Percentiles rank a stretch among this genome's conserved stretches.
Evolutionary conservation across 2,888 invertebrate species (phyloP).

Genomic region (Eumacrocentrus americanus): DNA sequence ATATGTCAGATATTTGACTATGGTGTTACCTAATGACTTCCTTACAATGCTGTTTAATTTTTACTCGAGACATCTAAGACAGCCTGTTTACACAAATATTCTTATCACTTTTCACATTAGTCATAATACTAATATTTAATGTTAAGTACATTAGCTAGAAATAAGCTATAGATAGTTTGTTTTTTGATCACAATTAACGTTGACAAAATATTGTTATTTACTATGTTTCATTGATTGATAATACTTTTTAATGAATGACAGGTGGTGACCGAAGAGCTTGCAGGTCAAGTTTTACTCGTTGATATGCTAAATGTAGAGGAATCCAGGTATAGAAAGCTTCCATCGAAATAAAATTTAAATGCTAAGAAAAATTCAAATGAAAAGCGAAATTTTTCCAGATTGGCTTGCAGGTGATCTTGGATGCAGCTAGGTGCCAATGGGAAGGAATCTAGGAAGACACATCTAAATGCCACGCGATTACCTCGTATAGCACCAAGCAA

Average conservation of each 20-base stretch:
- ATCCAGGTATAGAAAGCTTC: conserved; percentile 45
- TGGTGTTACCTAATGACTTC: too few relatives aligned
- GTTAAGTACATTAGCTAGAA: too few relatives aligned
- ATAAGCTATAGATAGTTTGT: not conserved
- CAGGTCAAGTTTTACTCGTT: conserved; percentile 44
- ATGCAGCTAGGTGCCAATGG: conserved; percentile 47
- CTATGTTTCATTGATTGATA: not conserved
- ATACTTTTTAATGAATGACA: conserved; percentile 35
- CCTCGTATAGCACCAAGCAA: conserved; percentile 50
- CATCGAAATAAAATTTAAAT: too few relatives aligned
- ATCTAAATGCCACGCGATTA: conserved; percentile 55
- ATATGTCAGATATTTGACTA: too few relatives aligned
- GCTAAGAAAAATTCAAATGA: too few relatives aligned
- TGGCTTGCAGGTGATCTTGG: conserved; percentile 56
- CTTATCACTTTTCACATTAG: not conserved
- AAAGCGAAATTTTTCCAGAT: conserved; percentile 37
- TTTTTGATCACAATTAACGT: not conserved
- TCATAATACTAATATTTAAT: too few relatives aligned
- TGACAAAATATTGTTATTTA: not conserved
- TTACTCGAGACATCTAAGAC: too few relatives aligned
- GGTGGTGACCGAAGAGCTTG: conserved; percentile 51
- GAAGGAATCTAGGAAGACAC: conserved; percentile 44
- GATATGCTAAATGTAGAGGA: conserved; percentile 50
- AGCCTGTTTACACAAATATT: too few relatives aligned
- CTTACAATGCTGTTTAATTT: too few relatives aligned